Evolutionary conservation across 2,888 invertebrate species (phyloP).

Genomic region (Rugalucina vietnamica): DNA sequence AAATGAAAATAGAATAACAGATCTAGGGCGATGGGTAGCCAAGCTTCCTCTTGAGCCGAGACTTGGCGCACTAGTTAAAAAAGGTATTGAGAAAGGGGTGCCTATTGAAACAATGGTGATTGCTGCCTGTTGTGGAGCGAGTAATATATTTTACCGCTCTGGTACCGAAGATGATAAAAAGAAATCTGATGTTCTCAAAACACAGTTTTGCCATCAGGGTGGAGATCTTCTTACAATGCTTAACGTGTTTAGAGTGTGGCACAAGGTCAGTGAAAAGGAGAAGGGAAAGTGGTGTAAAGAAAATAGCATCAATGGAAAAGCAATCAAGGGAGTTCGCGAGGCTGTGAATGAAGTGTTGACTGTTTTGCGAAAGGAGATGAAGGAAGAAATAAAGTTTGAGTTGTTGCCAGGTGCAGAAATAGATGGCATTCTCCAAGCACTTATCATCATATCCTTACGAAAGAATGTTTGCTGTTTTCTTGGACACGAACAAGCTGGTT

Average conservation of each 20-base stretch:
- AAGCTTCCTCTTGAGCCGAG: slow-evolving; percentile 80
- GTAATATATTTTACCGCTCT: slow-evolving; percentile 79
- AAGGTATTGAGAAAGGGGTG: slow-evolving; percentile 66
- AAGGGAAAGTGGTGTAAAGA: slow-evolving; percentile 78
- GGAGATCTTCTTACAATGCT: slow-evolving; percentile 79
- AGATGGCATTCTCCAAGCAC: slow-evolving; percentile 58
- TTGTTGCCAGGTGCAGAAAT: slow-evolving; percentile 47
- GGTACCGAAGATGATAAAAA: slow-evolving; percentile 73
- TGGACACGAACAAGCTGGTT: slow-evolving; percentile 77
- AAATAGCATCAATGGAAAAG: slow-evolving; percentile 82
- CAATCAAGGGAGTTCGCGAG: slow-evolving; percentile 74
- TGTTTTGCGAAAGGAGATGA: slow-evolving; percentile 68
- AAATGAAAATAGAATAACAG: slow-evolving; percentile 71
- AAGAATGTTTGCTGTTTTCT: slow-evolving; percentile 73
- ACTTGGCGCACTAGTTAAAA: slow-evolving; percentile 72
- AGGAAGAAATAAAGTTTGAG: slow-evolving; percentile 46
- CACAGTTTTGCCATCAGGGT: slow-evolving; percentile 73
- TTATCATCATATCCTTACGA: slow-evolving; percentile 71
- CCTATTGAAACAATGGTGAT: slow-evolving; percentile 76
- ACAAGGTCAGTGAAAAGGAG: slow-evolving; percentile 62
- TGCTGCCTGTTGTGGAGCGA: slow-evolving; percentile 76
- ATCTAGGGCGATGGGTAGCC: slow-evolving; percentile 78
- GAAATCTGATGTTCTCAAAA: slow-evolving; percentile 72
- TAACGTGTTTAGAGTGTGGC: slow-evolving; percentile 77
- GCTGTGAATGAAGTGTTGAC: slow-evolving; percentile 69